Evolutionary conservation across 2,888 invertebrate species (phyloP), one percentile per base, ranked within the genome.

Genomic region (Slavum lentiscoides): DNA sequence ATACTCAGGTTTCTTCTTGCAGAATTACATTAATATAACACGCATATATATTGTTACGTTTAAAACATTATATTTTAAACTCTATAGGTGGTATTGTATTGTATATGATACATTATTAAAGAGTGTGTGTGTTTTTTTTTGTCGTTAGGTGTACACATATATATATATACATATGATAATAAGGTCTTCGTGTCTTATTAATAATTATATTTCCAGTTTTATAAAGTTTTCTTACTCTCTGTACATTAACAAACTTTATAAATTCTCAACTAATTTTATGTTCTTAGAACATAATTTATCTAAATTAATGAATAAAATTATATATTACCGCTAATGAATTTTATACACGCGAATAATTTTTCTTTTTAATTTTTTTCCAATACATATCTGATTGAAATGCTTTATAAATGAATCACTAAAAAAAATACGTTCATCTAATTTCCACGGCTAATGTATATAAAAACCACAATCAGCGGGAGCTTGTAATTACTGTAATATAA

Each of bases 391-490:
- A 62, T 49, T 30, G 62, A 49, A 61, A 61, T 13, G 11, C 9
- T 17, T 19, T 30, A n/a, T 7, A 49, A 73, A 74, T n/a, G 3
- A 74, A 62, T 53, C 62, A n/a, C 53, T 15, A 11, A 49, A 13
- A 49, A 13, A 49, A 43, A 74, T 3, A 53, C 9, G 37, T 9
- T 21, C 55, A 9, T 74, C 64, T 66, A 75, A 58, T 59, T 67
- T 43, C 23, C 23, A 58, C 39, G 19, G 13, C n/a, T 17, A 37
- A 67, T 67, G 21, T 30, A 30, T 30, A 30, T 30, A 30, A 30
- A 58, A 58, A 13, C 19, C 21, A n/a, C 4, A 43, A 75, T 67
- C 75, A 75, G 75, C 75, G 58, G 58, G 75, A 75, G 58, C 39
- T 75, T 67, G 43, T 30, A 43, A 67, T 74, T 55, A 55, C 19